Evolutionary conservation across 1,140 invertebrate genomes (phyloP), one percentile per base, ranked within the genome.

Genomic region (Aphidius ervi): DNA sequence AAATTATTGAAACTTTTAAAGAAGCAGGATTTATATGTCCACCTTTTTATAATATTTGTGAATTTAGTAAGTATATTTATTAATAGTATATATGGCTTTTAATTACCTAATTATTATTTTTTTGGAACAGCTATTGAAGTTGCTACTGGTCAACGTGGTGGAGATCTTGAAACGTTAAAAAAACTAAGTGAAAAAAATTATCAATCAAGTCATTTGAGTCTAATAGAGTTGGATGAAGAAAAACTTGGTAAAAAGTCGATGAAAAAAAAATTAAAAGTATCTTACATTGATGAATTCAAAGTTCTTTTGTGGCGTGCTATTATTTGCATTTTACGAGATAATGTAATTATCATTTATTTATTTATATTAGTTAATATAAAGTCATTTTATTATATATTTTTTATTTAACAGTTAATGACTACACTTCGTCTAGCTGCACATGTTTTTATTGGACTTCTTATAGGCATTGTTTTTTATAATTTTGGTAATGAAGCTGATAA

Each of bases 401-500:
- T 64, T 67, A 57, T 71, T 66, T 74, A 81, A 55, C 71, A 92
- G 90, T 85, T 87, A 9, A 67, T 91, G 65, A 90, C 90, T 3
- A 84, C 87, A 69, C 78, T 94, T 63, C 83, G 92, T 46, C 69
- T 94, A 9, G 71, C 84, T 0, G 87, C 86, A 20, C 92, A 94
- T 67, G 63, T 92, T 1, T 43, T 88, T 7, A 85, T 94, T 41
- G 92, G 86, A 5, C 65, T 94, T 48, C 72, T 94, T n/a, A 82
- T 95, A 56, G 92, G 93, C 9, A 73, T 87, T 23, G 82, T 95
- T 16, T 95, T 93, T 74, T 86, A 88, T 68, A 82, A 90, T 61
- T 90, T 93, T 58, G 93, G 93, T 5, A 84, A 86, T 58, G 89
- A 94, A 62, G 92, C 87, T 0, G 82, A 79, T 41, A 90, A 91